Evolutionary conservation across 2,888 invertebrate species (phyloP), one percentile per base, ranked within the genome.

Genomic region (Furcula furcula): DNA sequence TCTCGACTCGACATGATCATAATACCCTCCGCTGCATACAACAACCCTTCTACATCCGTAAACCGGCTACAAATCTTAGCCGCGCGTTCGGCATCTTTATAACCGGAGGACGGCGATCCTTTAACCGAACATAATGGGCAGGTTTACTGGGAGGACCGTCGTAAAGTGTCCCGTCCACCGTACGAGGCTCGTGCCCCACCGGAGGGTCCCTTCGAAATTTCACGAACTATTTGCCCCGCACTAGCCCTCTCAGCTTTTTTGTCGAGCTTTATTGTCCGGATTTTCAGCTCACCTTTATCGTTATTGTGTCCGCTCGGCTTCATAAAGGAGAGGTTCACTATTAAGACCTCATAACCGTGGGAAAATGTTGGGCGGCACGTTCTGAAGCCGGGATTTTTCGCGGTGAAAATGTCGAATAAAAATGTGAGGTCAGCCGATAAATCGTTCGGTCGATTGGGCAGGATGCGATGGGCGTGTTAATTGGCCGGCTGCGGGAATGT

Each of bases 331-430:
- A 70, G 66, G 74, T 74, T 77, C 80, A 77, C 84, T 84, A 84
- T 86, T 85, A 85, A 80, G 83, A 85, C 83, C 81, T 87, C 86
- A 86, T 86, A 85, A 85, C 79, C 87, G 87, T 87, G 88, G 87
- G 88, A 88, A 88, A 79, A 67, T 71, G 40, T 44, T 43, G 39
- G 36, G 22, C 29, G 48, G 48, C 46, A 40, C 12, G 25, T 6
- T 13, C n/a, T 11, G 28, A 1, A 7, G 12, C 6, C 6, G 6
- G 15, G 28, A 10, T 16, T 16, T 28, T 28, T 28, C 10, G 10
- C 16, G 10, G 28, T 16, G 6, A 27, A 28, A 28, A 18, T 18
- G 6, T 16, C 18, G 18, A 18, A 11, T 28, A 9, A 26, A 26
- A 26, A 14, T 26, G 25, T 44, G 52, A 57, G 55, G 59, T 58